A percentile compares a stretch with the other conserved stretches of the same genome.
These are phyloP conservation scores for Parazoanthus darwini DNA, from an alignment of 92 coral and sea anemone species.

Conservation along the genomic window DNA sequence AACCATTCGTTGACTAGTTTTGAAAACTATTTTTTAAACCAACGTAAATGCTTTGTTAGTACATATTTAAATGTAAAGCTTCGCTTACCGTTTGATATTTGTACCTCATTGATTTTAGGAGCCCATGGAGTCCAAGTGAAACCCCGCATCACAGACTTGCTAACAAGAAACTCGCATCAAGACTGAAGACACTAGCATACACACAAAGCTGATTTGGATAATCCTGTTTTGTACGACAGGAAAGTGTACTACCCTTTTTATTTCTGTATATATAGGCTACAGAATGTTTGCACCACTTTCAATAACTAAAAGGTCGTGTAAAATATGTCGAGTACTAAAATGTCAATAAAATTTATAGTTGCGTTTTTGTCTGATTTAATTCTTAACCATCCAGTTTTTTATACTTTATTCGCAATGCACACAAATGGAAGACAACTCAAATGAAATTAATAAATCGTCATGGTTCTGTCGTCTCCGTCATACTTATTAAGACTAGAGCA, in stretches of 20 bases:
- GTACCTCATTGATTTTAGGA: slow-evolving; percentile 8
- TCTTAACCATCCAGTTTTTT: neutral
- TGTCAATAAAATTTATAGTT: slow-evolving; percentile 44
- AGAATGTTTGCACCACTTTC: slow-evolving; percentile 43
- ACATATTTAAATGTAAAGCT: too few species aligned
- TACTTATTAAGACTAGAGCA: too few species aligned
- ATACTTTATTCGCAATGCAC: too few species aligned
- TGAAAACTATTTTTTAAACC: too few species aligned
- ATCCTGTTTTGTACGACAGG: slow-evolving; percentile 24
- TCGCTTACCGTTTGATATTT: too few species aligned
- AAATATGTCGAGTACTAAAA: slow-evolving; percentile 38
- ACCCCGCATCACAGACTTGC: neutral
- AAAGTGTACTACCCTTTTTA: slow-evolving; percentile 27
- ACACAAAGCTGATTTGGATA: slow-evolving; percentile 32
- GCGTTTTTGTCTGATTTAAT: slow-evolving; percentile 1
- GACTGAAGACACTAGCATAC: slow-evolving; percentile 27
- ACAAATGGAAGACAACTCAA: too few species aligned
- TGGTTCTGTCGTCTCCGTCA: too few species aligned
- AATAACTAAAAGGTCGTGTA: slow-evolving; percentile 36
- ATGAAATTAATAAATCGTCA: too few species aligned
- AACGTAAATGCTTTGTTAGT: too few species aligned
- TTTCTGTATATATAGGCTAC: slow-evolving; percentile 42
- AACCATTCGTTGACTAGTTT: too few species aligned
- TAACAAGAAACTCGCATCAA: neutral
- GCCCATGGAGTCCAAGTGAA: slow-evolving; percentile 12